phyloP scores from a whole-genome alignment of 2,113 vertebrate genomes.

The Dipodomys merriami region DNA sequence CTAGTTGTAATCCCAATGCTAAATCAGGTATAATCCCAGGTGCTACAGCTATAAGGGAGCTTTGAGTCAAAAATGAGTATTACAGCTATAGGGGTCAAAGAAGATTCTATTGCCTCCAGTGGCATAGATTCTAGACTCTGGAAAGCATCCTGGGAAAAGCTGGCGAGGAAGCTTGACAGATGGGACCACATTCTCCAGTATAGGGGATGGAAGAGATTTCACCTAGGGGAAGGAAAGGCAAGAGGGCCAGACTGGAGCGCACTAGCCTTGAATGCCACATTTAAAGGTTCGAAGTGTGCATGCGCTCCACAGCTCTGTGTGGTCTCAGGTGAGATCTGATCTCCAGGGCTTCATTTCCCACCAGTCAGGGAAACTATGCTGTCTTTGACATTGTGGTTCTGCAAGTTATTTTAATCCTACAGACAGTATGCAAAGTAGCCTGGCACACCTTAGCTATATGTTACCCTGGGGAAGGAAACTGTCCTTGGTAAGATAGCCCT shows the following conservation, averaged over 20 bases:
- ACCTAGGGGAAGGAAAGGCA: background rate
- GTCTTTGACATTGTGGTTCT: background rate
- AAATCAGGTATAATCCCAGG: too few species aligned
- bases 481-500: background rate
- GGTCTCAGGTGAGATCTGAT: background rate
- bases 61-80: background rate
- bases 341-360: background rate
- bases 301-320: background rate
- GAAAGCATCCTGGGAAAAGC: slow-evolving; percentile 4
- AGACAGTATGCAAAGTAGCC: background rate
- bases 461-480: background rate
- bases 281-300: background rate
- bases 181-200: background rate
- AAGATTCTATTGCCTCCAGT: background rate
- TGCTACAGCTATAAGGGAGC: background rate
- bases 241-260: background rate
- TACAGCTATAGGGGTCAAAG: background rate
- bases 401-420: background rate
- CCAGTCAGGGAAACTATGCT: background rate
- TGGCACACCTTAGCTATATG: background rate
- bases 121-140: background rate
- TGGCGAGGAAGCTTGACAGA: background rate
- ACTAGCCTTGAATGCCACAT: background rate
- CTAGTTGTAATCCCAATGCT: background rate
- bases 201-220: background rate